Evolutionary conservation across 2,888 invertebrate species (phyloP).

Genomic region (Lysandra coridon): DNA sequence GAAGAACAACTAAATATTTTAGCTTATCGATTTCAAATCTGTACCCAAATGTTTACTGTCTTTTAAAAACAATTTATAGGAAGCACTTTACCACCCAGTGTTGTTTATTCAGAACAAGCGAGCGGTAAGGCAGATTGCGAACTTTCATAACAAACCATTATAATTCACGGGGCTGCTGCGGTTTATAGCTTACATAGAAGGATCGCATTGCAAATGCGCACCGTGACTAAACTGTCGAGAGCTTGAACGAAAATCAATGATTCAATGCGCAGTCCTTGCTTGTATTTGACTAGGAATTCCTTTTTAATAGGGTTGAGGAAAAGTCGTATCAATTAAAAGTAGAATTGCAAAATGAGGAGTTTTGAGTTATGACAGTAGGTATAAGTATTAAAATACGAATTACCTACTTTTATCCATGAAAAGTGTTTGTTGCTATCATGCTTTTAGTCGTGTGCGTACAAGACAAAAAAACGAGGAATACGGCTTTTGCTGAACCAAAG

Average conservation of each 20-base stretch:
- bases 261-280: background rate
- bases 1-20: no score
- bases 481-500: no score
- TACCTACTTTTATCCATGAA: no score
- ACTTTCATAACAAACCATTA: conserved; percentile 65
- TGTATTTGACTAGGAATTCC: background rate
- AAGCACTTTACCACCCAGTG: conserved; percentile 37
- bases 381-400: no score
- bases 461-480: no score
- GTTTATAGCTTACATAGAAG: conserved; percentile 72
- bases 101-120: conserved; percentile 38
- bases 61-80: background rate
- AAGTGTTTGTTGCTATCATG: no score
- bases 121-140: conserved; percentile 50
- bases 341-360: no score
- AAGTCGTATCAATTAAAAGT: no score
- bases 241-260: conserved; percentile 38
- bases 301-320: no score
- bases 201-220: conserved; percentile 64
- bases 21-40: background rate
- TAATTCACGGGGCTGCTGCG: conserved; percentile 74
- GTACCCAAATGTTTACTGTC: background rate
- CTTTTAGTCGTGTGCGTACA: no score
- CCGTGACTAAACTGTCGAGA: conserved; percentile 72
- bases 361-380: no score